A percentile compares a stretch with the other conserved stretches of the same genome.
Conservation (phyloP, 2,797 vertebrate genomes). For the Nyctalus aviator region DNA sequence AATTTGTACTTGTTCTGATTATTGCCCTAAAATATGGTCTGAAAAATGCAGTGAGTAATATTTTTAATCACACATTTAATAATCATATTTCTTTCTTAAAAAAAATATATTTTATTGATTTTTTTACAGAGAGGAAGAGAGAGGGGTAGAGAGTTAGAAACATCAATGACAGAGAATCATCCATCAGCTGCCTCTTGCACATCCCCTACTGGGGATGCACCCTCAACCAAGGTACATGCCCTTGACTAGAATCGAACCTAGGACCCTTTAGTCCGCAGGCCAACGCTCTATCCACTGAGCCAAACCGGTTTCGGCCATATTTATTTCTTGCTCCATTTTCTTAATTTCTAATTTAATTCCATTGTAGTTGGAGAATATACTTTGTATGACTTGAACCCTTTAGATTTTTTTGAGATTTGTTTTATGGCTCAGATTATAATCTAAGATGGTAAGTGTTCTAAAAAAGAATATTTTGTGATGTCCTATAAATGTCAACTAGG, state of each 20-base stretch:
- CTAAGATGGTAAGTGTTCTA: background rate
- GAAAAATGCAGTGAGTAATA: background rate
- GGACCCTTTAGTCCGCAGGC: no score
- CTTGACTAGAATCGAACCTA: no score
- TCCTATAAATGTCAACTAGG: background rate
- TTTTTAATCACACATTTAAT: background rate
- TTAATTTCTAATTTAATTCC: constrained; percentile 40
- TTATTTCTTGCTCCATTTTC: background rate
- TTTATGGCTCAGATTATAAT: background rate
- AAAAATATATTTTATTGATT: no score
- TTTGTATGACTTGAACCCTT: background rate
- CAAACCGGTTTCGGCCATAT: background rate
- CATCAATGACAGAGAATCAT: no score
- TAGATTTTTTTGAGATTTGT: background rate
- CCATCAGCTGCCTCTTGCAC: no score
- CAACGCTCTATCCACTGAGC: no score
- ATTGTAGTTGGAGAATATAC: background rate
- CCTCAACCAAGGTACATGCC: no score
- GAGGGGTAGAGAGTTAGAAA: no score
- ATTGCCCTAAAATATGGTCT: constrained; percentile 13
- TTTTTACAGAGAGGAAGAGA: no score
- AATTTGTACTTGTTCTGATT: constrained; percentile 34
- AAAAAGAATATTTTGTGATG: background rate
- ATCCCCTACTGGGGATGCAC: no score
- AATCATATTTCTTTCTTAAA: background rate